phyloP scores from a whole-genome alignment of 2,888 invertebrate species.

The Lycophotia porphyrea region DNA sequence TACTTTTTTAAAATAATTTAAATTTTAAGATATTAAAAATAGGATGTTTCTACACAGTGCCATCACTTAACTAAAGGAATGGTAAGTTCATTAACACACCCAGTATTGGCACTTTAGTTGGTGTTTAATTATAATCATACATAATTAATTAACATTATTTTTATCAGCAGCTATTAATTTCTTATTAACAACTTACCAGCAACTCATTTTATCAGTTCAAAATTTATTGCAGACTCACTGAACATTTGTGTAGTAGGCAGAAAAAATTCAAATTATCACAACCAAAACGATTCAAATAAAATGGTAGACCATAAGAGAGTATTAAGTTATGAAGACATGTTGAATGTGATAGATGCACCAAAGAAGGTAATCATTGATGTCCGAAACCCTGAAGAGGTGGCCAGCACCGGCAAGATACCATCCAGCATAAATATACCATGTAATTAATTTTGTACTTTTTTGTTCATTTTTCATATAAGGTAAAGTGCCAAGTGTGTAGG shows the following conservation, averaged over 20 bases:
- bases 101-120: background rate
- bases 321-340: constrained; percentile 84
- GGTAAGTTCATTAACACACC: background rate
- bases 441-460: constrained; percentile 75
- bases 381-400: constrained; percentile 93
- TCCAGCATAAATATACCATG: constrained; percentile 94
- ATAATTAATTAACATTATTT: background rate
- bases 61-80: background rate
- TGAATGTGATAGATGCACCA: constrained; percentile 82
- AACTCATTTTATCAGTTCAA: background rate
- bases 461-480: background rate
- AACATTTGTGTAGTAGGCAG: constrained; percentile 13
- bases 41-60: no score
- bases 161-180: background rate
- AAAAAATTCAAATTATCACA: constrained; percentile 48
- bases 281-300: constrained; percentile 51
- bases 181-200: background rate
- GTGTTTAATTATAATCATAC: background rate
- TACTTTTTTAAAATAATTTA: background rate
- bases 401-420: constrained; percentile 92
- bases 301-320: constrained; percentile 84
- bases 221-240: constrained; percentile 41
- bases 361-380: constrained; percentile 93
- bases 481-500: background rate
- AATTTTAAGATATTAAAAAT: background rate